phyloP scores from a whole-genome alignment of 2,797 vertebrate species.

The Acrossocheilus wenchowensis region DNA sequence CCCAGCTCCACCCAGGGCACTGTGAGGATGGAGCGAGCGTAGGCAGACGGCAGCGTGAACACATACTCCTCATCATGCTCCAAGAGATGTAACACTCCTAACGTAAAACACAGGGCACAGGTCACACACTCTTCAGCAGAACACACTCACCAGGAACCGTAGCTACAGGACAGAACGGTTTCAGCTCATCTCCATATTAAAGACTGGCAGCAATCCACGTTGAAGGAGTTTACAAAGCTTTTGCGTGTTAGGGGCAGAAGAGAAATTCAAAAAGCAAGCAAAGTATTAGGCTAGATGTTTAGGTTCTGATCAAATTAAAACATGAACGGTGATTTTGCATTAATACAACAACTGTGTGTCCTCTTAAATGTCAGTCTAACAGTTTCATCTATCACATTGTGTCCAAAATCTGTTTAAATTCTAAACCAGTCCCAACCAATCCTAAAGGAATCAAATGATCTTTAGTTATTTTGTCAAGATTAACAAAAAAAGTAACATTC shows the following conservation, averaged over 20 bases:
- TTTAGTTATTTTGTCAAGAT: neutral
- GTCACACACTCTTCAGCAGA: neutral
- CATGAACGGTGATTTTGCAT: neutral
- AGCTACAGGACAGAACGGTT: neutral
- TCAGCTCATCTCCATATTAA: neutral
- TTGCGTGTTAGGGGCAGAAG: neutral
- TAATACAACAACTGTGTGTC: neutral
- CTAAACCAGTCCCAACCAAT: neutral
- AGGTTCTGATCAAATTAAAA: neutral
- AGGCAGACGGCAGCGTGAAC: slow-evolving; percentile 87
- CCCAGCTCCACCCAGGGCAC: slow-evolving; percentile 90
- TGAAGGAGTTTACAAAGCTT: slow-evolving; percentile 5
- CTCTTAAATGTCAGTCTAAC: too few species aligned
- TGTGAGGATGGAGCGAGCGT: slow-evolving; percentile 88
- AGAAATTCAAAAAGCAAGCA: neutral
- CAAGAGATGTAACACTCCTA: slow-evolving; percentile 72
- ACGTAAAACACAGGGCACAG: neutral
- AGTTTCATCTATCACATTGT: neutral
- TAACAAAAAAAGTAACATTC: neutral
- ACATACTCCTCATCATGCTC: slow-evolving; percentile 86
- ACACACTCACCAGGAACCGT: neutral
- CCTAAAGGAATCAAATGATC: neutral
- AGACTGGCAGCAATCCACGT: neutral
- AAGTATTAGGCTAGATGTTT: neutral
- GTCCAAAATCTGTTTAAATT: neutral